Percentiles rank a stretch among this genome's conserved stretches.
Evolutionary conservation across 2,797 vertebrate species (phyloP).

Genomic region (Syngnathus acus): DNA sequence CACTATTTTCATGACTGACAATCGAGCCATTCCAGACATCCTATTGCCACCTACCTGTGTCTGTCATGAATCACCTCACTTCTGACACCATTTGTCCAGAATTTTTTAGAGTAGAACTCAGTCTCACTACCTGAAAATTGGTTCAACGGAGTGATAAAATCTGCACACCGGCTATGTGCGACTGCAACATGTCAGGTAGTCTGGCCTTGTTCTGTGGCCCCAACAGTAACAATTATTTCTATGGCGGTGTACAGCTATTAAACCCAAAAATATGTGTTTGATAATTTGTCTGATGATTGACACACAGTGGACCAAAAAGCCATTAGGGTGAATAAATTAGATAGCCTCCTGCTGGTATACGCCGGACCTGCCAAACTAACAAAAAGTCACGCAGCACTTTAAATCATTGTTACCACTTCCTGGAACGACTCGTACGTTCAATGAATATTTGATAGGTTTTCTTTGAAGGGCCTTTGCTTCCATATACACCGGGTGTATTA

Average conservation of each 20-base stretch:
- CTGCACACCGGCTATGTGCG: neutral
- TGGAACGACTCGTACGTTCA: neutral
- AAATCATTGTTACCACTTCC: neutral
- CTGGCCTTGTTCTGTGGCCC: neutral
- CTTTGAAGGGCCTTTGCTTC: neutral
- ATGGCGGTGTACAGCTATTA: neutral
- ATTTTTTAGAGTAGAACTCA: neutral
- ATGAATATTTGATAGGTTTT: neutral
- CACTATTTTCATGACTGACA: no score
- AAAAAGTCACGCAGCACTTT: neutral
- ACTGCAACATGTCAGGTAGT: neutral
- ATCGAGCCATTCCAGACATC: no score
- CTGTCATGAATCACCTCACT: neutral
- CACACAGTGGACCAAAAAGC: conserved; percentile 26
- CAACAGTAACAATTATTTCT: neutral
- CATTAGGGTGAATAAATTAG: conserved; percentile 57
- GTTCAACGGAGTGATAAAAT: neutral
- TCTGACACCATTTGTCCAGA: neutral
- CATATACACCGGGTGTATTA: no score
- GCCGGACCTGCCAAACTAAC: conserved; percentile 16
- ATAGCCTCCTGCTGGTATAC: conserved; percentile 56
- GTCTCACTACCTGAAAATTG: neutral
- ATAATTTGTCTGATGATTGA: neutral
- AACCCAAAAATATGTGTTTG: neutral
- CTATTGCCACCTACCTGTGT: neutral